phyloP scores from a whole-genome alignment of 2,113 vertebrate species.

The Chunga burmeisteri region DNA sequence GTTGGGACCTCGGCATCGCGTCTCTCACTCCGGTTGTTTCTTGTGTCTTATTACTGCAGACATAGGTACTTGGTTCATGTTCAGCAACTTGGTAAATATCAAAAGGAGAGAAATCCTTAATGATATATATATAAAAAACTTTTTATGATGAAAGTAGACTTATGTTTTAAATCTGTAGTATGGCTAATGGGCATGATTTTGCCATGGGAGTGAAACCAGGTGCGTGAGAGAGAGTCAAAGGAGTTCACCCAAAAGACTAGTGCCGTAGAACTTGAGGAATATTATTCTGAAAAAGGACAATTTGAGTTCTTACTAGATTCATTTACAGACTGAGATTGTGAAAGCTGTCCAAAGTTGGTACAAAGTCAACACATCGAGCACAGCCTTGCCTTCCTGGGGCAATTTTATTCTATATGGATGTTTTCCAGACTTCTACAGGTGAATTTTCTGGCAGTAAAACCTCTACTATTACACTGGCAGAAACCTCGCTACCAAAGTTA shows the following conservation, averaged over 20 bases:
- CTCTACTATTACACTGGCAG: background rate
- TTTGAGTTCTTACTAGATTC: background rate
- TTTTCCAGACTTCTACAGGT: background rate
- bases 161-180: background rate
- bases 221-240: background rate
- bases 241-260: background rate
- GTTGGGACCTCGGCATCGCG: background rate
- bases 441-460: background rate
- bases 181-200: background rate
- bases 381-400: background rate
- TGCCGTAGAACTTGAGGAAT: background rate
- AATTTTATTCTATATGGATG: background rate
- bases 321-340: background rate
- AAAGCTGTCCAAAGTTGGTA: background rate
- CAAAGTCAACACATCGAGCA: background rate
- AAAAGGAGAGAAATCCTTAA: background rate
- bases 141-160: background rate
- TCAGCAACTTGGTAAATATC: background rate
- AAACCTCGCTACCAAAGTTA: background rate
- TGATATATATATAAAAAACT: background rate
- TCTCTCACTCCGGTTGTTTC: background rate
- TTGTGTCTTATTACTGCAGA: background rate
- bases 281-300: background rate
- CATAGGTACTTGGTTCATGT: background rate
- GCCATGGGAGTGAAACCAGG: background rate